A percentile compares a stretch with the other conserved stretches of the same genome.
phyloP scores from a whole-genome alignment of 2,888 invertebrate species.

The Megalurothrips usitatus region DNA sequence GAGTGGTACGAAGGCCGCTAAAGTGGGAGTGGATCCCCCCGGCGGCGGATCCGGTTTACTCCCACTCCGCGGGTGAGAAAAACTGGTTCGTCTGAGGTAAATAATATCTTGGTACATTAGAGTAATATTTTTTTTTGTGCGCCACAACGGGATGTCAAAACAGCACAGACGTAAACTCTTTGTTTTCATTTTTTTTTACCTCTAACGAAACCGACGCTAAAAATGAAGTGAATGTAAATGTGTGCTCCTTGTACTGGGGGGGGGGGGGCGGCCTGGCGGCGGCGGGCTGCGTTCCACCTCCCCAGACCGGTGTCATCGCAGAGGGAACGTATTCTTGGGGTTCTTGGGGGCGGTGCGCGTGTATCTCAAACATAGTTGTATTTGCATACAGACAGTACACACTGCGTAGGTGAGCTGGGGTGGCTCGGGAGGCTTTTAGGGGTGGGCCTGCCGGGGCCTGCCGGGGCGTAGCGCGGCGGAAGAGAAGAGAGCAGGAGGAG shows the following conservation, averaged over 20 bases:
- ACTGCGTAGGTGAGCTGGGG: not conserved
- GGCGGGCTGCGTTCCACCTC: not conserved
- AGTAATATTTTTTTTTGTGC: too few species aligned
- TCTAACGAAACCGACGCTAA: too few species aligned
- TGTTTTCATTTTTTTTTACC: too few species aligned
- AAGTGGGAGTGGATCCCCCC: too few species aligned
- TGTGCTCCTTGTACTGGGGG: not conserved
- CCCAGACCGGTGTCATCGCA: not conserved
- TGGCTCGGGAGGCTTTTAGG: not conserved
- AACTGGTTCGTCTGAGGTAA: not conserved
- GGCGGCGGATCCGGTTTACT: too few species aligned
- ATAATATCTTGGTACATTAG: not conserved
- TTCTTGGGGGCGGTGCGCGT: too few species aligned
- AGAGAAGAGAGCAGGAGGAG: not conserved
- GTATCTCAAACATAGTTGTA: not conserved
- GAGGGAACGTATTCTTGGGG: too few species aligned
- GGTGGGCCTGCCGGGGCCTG: not conserved
- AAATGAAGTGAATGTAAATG: too few species aligned
- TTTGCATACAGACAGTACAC: slow-evolving; percentile 15
- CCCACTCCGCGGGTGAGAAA: too few species aligned
- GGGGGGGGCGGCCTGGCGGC: not conserved
- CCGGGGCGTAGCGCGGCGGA: not conserved
- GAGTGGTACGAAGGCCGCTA: too few species aligned
- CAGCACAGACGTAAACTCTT: too few species aligned
- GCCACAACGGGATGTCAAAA: too few species aligned